Percentiles rank a stretch among this genome's conserved stretches.
Conservation (phyloP, 2,113 vertebrate genomes). For the Corythornis cristatus region DNA sequence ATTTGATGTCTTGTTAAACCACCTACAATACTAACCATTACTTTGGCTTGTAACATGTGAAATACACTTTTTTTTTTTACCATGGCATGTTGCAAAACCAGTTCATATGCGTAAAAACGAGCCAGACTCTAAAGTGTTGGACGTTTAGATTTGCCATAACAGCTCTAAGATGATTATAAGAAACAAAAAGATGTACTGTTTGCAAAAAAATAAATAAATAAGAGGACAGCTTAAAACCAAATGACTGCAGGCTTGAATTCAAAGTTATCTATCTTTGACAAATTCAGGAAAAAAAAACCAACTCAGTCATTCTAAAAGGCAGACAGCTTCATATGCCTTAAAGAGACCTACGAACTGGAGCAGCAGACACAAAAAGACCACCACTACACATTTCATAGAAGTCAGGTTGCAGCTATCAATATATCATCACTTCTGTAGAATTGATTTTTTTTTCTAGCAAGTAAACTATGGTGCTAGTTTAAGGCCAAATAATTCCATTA, state of each 20-base stretch:
- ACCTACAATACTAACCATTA: neutral
- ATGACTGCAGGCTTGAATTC: neutral
- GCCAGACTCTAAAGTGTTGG: neutral
- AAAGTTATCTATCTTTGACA: neutral
- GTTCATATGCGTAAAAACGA: neutral
- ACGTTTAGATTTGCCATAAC: neutral
- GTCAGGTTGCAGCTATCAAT: neutral
- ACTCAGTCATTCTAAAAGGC: neutral
- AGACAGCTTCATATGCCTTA: neutral
- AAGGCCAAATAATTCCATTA: neutral
- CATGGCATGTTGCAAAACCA: neutral
- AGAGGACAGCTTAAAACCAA: neutral
- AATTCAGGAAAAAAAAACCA: neutral
- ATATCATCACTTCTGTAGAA: rapidly evolving
- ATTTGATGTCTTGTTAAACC: neutral
- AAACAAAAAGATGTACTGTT: neutral
- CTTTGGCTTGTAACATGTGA: neutral
- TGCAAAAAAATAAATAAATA: neutral
- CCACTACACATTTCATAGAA: neutral
- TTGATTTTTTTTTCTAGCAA: neutral
- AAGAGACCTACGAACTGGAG: neutral
- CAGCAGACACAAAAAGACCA: neutral
- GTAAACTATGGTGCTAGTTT: neutral
- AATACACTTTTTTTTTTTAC: neutral
- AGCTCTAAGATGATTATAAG: neutral